A percentile compares a stretch with the other conserved stretches of the same genome.
Conservation (phyloP, 2,888 invertebrate genomes). For the Pollenia angustigena region DNA sequence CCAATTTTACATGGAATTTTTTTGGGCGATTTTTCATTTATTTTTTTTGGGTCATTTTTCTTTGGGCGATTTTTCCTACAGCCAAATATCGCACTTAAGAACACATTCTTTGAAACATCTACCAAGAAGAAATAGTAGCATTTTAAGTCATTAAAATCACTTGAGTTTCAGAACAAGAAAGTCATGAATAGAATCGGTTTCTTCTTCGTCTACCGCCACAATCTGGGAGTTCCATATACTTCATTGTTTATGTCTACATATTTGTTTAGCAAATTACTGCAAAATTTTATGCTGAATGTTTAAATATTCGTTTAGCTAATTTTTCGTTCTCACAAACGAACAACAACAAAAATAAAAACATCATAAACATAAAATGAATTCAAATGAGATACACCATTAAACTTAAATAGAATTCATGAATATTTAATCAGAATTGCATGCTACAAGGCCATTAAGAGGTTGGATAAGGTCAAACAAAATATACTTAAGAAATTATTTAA, state of each 20-base stretch:
- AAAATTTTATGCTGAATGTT: slow-evolving; percentile 29
- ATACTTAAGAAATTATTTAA: neutral
- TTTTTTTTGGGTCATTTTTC: too few species aligned
- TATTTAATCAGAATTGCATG: slow-evolving; percentile 25
- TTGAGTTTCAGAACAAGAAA: slow-evolving; percentile 48
- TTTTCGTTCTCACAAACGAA: slow-evolving; percentile 40
- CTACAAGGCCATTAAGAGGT: slow-evolving; percentile 25
- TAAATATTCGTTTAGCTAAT: slow-evolving; percentile 7
- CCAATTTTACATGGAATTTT: too few species aligned
- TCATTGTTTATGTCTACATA: slow-evolving; percentile 40
- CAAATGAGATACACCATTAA: neutral
- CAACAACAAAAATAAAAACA: neutral
- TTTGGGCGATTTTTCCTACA: too few species aligned
- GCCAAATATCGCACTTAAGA: too few species aligned
- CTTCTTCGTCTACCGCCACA: slow-evolving; percentile 22
- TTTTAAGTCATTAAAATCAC: slow-evolving; percentile 36
- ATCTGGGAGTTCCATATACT: slow-evolving; percentile 35
- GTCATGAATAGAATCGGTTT: slow-evolving; percentile 27
- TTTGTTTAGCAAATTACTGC: slow-evolving; percentile 52
- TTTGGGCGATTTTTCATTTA: too few species aligned
- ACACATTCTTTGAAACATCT: slow-evolving; percentile 9
- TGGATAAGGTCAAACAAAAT: neutral
- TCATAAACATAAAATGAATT: neutral
- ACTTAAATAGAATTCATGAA: neutral
- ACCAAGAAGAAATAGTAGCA: slow-evolving; percentile 31